These are phyloP conservation scores for Lithobates sylvaticus DNA, from an alignment of 2,797 vertebrate genomes.

Conservation along the genomic window DNA sequence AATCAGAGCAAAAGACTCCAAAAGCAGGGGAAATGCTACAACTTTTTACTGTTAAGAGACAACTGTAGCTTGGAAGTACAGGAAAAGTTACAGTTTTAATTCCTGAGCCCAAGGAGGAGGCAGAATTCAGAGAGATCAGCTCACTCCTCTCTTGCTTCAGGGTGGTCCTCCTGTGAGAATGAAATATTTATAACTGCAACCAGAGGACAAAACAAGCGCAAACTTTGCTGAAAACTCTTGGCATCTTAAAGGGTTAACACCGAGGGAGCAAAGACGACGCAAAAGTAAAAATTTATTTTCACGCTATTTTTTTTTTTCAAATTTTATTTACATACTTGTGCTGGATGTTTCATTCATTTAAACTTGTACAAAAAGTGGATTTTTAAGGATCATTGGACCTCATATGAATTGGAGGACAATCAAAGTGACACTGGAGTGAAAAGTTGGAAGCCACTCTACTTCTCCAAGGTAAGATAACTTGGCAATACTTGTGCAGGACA, in stretches of 20 bases:
- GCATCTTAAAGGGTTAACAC: constrained; percentile 35
- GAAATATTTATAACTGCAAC: constrained; percentile 55
- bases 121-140: constrained; percentile 50
- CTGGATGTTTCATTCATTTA: constrained; percentile 44
- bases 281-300: neutral
- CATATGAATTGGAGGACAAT: constrained; percentile 7
- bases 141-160: constrained; percentile 55
- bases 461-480: constrained; percentile 25
- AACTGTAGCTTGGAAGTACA: constrained; percentile 18
- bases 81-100: constrained; percentile 42
- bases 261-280: neutral
- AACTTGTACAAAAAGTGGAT: constrained; percentile 37
- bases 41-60: constrained; percentile 9
- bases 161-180: constrained; percentile 60
- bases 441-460: neutral
- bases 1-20: constrained; percentile 54
- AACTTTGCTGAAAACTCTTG: constrained; percentile 45
- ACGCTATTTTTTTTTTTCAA: neutral
- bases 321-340: neutral
- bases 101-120: constrained; percentile 14
- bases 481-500: neutral
- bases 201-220: constrained; percentile 49
- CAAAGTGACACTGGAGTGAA: constrained; percentile 4
- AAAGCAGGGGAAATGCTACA: constrained; percentile 24
- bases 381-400: constrained; percentile 14